Percentiles rank a stretch among this genome's conserved stretches.
Conservation (phyloP, 2,888 invertebrate species). For the Megaustenia siamemsis region DNA sequence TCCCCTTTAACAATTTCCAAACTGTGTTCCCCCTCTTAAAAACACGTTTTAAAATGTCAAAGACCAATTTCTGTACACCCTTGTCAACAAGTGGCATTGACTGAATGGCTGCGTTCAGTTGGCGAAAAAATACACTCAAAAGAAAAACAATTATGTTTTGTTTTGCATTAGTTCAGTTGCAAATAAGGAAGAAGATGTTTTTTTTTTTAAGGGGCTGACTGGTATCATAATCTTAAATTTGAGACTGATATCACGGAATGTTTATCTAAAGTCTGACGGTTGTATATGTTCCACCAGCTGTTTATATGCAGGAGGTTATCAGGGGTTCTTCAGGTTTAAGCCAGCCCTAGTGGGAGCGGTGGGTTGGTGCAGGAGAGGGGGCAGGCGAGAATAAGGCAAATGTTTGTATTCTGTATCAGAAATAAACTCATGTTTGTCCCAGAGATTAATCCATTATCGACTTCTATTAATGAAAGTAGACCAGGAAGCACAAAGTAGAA, state of each 20-base stretch:
- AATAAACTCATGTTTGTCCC: too few species aligned
- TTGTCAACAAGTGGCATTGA: neutral
- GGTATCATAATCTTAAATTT: neutral
- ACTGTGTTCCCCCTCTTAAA: constrained; percentile 11
- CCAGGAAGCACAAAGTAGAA: too few species aligned
- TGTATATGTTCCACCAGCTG: neutral
- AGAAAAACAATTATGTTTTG: neutral
- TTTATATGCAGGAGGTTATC: constrained; percentile 7
- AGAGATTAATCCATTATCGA: too few species aligned
- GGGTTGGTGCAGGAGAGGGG: neutral
- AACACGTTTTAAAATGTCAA: constrained; percentile 10
- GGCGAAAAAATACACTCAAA: too few species aligned
- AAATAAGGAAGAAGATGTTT: neutral
- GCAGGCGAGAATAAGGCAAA: neutral
- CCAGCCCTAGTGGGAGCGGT: too few species aligned
- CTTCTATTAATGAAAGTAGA: too few species aligned
- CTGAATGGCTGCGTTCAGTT: neutral
- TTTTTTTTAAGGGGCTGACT: too few species aligned
- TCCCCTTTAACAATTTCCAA: constrained; percentile 6
- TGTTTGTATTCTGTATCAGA: too few species aligned
- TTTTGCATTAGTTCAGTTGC: neutral
- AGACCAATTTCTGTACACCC: neutral
- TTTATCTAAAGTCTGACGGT: constrained; percentile 24
- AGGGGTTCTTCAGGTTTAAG: neutral
- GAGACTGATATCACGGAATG: neutral